Evolutionary conservation across 2,888 invertebrate species (phyloP).

Genomic region (Pyrrhia umbra): DNA sequence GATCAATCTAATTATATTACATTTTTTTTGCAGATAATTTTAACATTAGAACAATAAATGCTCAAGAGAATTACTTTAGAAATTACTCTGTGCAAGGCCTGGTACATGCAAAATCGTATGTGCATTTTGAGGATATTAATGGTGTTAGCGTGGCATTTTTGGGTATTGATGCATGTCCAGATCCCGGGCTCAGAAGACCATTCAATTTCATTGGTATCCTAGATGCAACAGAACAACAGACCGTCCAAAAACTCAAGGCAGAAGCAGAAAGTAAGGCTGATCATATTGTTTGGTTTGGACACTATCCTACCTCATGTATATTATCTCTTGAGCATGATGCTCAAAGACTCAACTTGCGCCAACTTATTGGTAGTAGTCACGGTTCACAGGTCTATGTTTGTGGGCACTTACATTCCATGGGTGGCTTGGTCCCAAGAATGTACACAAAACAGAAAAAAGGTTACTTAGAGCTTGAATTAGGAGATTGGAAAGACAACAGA

Average conservation of each 20-base stretch:
- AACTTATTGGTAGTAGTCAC: constrained; percentile 90
- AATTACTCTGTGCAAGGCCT: constrained; percentile 95
- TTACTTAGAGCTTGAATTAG: constrained; percentile 96
- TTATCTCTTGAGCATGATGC: constrained; percentile 89
- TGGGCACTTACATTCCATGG: constrained; percentile 97
- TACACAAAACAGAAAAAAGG: constrained; percentile 96
- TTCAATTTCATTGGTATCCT: constrained; percentile 97
- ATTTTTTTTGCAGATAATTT: constrained; percentile 93
- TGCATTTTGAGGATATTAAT: constrained; percentile 89
- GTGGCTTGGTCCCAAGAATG: constrained; percentile 95
- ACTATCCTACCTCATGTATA: constrained; percentile 97
- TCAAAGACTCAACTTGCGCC: constrained; percentile 87
- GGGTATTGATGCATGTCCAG: constrained; percentile 96
- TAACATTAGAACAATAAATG: constrained; percentile 93
- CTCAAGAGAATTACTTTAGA: constrained; percentile 93
- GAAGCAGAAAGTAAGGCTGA: constrained; percentile 87
- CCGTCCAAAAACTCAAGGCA: constrained; percentile 89
- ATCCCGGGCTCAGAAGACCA: constrained; percentile 96
- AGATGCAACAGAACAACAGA: constrained; percentile 89
- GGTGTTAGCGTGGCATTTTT: constrained; percentile 94
- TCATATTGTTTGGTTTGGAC: constrained; percentile 93
- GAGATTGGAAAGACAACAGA: constrained; percentile 98
- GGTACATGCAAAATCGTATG: constrained; percentile 93
- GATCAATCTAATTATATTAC: not conserved
- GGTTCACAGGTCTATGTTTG: constrained; percentile 95